phyloP scores from a whole-genome alignment of 2,113 vertebrate species.

The Etheostoma spectabile region DNA sequence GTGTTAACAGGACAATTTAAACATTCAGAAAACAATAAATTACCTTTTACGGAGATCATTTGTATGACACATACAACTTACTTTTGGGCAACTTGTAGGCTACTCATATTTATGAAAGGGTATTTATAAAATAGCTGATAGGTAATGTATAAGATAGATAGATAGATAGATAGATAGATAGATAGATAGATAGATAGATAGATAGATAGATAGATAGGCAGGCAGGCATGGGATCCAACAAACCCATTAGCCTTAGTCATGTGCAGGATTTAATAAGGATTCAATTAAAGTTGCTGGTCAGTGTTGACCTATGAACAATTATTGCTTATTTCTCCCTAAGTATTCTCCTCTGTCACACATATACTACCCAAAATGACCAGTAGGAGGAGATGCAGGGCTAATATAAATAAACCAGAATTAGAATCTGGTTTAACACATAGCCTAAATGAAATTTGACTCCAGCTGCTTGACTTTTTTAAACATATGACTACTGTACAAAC shows the following conservation, averaged over 20 bases:
- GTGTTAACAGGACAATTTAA: not conserved
- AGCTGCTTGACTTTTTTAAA: too few relatives aligned
- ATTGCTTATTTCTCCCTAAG: not conserved
- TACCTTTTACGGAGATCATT: not conserved
- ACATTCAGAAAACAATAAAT: too few relatives aligned
- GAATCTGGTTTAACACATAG: too few relatives aligned
- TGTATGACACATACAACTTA: not conserved
- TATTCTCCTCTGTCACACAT: not conserved
- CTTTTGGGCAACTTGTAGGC: not conserved
- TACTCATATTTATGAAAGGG: not conserved
- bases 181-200: too few relatives aligned
- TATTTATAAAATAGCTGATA: not conserved
- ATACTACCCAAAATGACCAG: constrained; percentile 20
- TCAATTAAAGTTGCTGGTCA: not conserved
- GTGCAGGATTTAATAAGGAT: not conserved
- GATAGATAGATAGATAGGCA: too few relatives aligned
- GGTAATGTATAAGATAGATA: too few relatives aligned
- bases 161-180: too few relatives aligned
- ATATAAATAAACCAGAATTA: too few relatives aligned
- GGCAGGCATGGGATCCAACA: not conserved
- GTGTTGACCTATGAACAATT: too few relatives aligned
- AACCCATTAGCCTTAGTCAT: not conserved
- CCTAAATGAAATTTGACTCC: too few relatives aligned
- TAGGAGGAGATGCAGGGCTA: constrained; percentile 26
- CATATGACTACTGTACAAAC: too few relatives aligned